A percentile compares a stretch with the other conserved stretches of the same genome.
phyloP scores from a whole-genome alignment of 2,797 vertebrate species.

The Catamblyrhynchus diadema region DNA sequence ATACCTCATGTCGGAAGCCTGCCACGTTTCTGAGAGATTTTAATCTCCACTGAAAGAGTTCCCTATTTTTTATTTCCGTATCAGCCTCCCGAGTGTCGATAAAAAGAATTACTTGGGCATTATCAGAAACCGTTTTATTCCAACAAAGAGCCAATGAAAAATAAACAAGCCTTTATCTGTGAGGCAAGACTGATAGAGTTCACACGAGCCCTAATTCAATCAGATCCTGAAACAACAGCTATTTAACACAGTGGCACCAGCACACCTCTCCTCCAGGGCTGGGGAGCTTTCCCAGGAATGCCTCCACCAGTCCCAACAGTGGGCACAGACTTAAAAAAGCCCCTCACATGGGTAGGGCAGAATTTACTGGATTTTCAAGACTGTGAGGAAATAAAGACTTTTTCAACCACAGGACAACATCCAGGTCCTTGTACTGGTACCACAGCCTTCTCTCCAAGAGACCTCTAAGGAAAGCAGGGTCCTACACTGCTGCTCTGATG shows the following conservation, averaged over 20 bases:
- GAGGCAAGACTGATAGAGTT: constrained; percentile 65
- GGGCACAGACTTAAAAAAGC: background rate
- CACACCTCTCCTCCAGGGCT: background rate
- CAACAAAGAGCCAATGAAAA: constrained; percentile 69
- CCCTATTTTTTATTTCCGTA: constrained; percentile 73
- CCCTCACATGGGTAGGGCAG: background rate
- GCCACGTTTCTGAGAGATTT: constrained; percentile 63
- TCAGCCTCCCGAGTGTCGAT: constrained; percentile 68
- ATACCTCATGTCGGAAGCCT: constrained; percentile 28
- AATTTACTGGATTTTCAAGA: background rate
- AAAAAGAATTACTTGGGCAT: constrained; percentile 78
- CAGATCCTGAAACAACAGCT: constrained; percentile 50
- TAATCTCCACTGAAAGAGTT: constrained; percentile 77
- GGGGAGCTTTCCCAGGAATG: background rate
- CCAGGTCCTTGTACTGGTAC: background rate
- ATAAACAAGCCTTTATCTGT: constrained; percentile 77
- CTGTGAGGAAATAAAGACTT: background rate
- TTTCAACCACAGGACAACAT: background rate
- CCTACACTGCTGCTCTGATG: background rate
- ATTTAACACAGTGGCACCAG: background rate
- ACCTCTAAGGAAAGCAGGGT: background rate
- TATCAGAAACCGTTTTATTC: constrained; percentile 76
- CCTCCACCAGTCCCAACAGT: background rate
- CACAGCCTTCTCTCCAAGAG: rapidly evolving
- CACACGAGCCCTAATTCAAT: constrained; percentile 66